Conservation (phyloP, 2,113 vertebrate species). For the Rana temporaria region DNA sequence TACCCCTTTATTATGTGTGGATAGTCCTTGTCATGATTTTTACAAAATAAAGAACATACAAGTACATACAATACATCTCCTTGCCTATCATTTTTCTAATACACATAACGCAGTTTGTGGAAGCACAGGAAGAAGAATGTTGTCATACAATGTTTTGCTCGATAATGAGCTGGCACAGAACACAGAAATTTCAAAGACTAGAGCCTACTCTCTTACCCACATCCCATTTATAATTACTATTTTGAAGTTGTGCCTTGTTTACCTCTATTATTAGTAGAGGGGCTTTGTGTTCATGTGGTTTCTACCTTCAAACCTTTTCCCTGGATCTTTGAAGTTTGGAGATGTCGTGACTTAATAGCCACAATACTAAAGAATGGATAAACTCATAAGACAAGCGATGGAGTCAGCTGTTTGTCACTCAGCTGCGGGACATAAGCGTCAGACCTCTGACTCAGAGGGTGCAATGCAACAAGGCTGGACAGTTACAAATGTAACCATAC, state of each 20-base stretch:
- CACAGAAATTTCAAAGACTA: constrained; percentile 33
- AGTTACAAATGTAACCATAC: constrained; percentile 8
- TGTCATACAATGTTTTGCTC: background rate
- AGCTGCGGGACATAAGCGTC: constrained; percentile 30
- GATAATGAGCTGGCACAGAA: constrained; percentile 25
- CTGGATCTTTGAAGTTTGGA: constrained; percentile 41
- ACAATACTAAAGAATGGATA: background rate
- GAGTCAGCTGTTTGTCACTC: constrained; percentile 37
- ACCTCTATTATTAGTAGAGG: constrained; percentile 27
- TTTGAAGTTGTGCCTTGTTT: constrained; percentile 46
- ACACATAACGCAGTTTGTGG: background rate
- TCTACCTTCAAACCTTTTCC: constrained; percentile 22
- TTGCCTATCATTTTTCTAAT: background rate
- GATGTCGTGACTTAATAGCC: constrained; percentile 40
- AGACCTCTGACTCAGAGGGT: constrained; percentile 52
- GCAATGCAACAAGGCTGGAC: background rate
- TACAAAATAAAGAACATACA: background rate
- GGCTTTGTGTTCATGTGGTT: constrained; percentile 23
- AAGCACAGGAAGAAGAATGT: background rate
- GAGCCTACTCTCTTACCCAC: constrained; percentile 27
- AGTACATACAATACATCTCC: background rate
- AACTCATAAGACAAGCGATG: background rate
- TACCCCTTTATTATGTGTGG: background rate
- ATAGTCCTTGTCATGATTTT: background rate
- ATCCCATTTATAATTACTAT: constrained; percentile 44